Percentiles rank a stretch among this genome's conserved stretches.
phyloP scores from a whole-genome alignment of 2,797 vertebrate species.

The Alosa sapidissima region DNA sequence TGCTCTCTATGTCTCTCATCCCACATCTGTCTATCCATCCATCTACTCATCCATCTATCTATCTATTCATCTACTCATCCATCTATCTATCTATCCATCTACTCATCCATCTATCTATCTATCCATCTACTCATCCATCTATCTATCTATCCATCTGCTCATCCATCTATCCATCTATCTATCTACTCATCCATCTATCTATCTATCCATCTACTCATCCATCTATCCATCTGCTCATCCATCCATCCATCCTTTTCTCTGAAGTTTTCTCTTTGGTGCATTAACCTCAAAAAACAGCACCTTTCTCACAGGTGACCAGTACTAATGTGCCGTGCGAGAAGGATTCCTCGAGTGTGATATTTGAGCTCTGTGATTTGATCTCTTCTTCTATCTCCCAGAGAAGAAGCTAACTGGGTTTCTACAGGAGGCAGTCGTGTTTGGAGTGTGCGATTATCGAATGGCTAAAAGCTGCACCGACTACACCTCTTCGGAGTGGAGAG shows the following conservation, averaged over 20 bases:
- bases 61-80: too few species aligned
- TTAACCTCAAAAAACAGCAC: not conserved
- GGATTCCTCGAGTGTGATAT: not conserved
- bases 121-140: too few species aligned
- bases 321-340: not conserved
- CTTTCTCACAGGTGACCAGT: not conserved
- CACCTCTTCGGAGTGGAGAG: not conserved
- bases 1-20: too few species aligned
- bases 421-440: not conserved
- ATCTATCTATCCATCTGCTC: not conserved
- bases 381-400: not conserved
- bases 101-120: too few species aligned
- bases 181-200: too few species aligned
- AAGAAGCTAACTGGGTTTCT: constrained; percentile 8
- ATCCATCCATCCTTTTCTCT: not conserved
- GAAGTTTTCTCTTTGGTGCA: not conserved
- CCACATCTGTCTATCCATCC: not conserved
- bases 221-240: too few species aligned
- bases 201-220: too few species aligned
- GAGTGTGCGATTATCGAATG: not conserved
- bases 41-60: not conserved
- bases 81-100: too few species aligned
- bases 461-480: not conserved
- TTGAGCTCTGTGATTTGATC: constrained; percentile 4
- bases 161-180: too few species aligned